Base-by-base conservation (phyloP, 2,888 invertebrate species). In the Drosophila tanythrix region DNA sequence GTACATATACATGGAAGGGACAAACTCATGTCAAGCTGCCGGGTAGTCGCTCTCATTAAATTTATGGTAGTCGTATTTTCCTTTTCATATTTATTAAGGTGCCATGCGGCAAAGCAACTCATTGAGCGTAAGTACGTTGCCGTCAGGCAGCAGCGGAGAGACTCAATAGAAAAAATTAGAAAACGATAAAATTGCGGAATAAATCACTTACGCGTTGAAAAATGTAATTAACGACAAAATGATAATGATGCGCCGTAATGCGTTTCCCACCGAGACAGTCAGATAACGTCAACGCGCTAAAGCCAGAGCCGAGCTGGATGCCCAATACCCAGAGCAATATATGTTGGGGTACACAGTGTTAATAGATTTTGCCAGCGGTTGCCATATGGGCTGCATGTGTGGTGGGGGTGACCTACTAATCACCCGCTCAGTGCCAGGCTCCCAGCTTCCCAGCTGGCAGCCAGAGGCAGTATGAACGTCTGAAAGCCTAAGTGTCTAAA, bases 181-280 rank as follows among this genome's bases (percentile, higher is more conserved):
- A 87, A 88, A 89, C 79, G 82, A 88, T 87, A 81, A 90, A 88
- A 88, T 83, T 84, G 76, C 85, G 83, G 81, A 80, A 88, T 81
- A 87, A 89, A 88, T 85, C 87, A 83, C 84, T 83, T 79, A 86
- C 78, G 71, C 75, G 75, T 73, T 80, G 79, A 85, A 89, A 90
- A 90, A 90, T 83, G 82, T 89, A 90, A 90, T 89, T 88, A 89
- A 88, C 87, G 88, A 88, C 83, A 88, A 83, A 90, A 83, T 88
- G 88, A 90, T 89, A 89, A 89, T 89, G 87, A 89, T 74, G 87
- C 83, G 73, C 56, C 72, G 80, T 77, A 81, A 76, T 69, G 74
- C 85, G 73, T 79, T 88, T 79, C 69, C 79, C 79, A 67, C 27
- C 58, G 70, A 70, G 71, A 55, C 66, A 59, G 58, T 33, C 43